Evolutionary conservation across 2,797 vertebrate genomes (phyloP).

Genomic region (Gallirallus australis): DNA sequence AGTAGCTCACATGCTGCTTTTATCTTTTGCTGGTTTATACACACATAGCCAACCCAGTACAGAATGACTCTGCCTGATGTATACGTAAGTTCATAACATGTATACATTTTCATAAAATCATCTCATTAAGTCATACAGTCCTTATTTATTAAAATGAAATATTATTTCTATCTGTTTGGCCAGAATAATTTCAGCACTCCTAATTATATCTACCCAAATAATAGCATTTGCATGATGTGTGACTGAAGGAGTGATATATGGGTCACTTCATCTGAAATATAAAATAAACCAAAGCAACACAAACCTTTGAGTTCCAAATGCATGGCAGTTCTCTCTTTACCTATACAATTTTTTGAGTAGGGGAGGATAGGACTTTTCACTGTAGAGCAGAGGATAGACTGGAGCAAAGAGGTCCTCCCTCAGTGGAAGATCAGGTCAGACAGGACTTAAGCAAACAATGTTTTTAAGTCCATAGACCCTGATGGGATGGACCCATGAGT

Average conservation of each 20-base stretch:
- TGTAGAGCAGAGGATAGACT: neutral
- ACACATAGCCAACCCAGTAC: neutral
- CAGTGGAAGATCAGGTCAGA: neutral
- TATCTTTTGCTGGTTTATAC: neutral
- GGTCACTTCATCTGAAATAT: neutral
- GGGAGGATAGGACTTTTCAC: neutral
- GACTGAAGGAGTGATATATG: neutral
- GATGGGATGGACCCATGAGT: rapidly evolving
- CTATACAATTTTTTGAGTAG: neutral
- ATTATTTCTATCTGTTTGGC: neutral
- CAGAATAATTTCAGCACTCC: neutral
- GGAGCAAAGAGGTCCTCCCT: neutral
- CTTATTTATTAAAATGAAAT: neutral
- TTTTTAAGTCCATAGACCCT: neutral
- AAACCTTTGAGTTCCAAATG: neutral
- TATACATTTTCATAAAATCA: neutral
- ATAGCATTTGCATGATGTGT: neutral
- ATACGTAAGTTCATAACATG: neutral
- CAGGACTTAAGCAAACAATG: neutral
- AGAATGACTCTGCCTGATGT: neutral
- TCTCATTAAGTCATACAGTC: neutral
- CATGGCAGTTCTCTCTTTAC: neutral
- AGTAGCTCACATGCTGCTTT: neutral
- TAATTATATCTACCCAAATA: neutral
- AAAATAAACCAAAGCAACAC: neutral